A percentile compares a stretch with the other conserved stretches of the same genome.
These are phyloP conservation scores for Drosophila basisetae DNA, from an alignment of 2,888 invertebrate species.

Conservation along the genomic window DNA sequence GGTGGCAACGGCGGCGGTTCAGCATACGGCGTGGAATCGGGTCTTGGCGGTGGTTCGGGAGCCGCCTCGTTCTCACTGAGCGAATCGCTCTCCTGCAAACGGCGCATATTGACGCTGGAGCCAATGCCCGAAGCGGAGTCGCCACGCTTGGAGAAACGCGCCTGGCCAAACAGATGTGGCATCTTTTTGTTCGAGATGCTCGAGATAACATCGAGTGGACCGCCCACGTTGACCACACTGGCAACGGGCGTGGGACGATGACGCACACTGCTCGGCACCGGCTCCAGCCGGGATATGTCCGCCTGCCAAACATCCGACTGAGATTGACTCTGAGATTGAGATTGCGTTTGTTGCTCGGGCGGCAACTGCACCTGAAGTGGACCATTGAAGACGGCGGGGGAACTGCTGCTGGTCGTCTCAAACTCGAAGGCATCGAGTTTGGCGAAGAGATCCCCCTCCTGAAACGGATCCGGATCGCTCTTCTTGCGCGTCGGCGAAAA, in stretches of 20 bases:
- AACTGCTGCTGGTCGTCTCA: slow-evolving; percentile 78
- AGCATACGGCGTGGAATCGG: slow-evolving; percentile 85
- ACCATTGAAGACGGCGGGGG: slow-evolving; percentile 87
- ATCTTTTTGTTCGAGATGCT: slow-evolving; percentile 85
- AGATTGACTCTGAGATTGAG: neutral
- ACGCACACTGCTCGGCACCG: slow-evolving; percentile 71
- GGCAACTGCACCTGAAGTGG: slow-evolving; percentile 90
- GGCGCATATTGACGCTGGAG: slow-evolving; percentile 85
- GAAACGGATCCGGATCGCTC: slow-evolving; percentile 91
- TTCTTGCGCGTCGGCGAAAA: slow-evolving; percentile 85
- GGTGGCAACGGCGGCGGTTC: slow-evolving; percentile 91
- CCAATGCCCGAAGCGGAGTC: slow-evolving; percentile 69
- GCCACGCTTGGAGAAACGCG: slow-evolving; percentile 84
- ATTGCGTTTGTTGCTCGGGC: slow-evolving; percentile 86
- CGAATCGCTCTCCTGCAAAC: slow-evolving; percentile 85
- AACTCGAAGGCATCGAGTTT: slow-evolving; percentile 85
- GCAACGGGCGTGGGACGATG: slow-evolving; percentile 72
- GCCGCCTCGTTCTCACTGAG: slow-evolving; percentile 85
- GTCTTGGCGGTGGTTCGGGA: slow-evolving; percentile 85
- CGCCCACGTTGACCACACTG: slow-evolving; percentile 55
- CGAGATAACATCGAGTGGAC: slow-evolving; percentile 85
- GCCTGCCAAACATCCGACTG: slow-evolving; percentile 63
- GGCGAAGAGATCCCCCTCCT: slow-evolving; percentile 86
- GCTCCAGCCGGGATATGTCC: slow-evolving; percentile 62
- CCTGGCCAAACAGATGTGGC: slow-evolving; percentile 85